Base-by-base conservation (phyloP, 2,797 vertebrate genomes). In the Tokudaia tokunoshimensis region DNA sequence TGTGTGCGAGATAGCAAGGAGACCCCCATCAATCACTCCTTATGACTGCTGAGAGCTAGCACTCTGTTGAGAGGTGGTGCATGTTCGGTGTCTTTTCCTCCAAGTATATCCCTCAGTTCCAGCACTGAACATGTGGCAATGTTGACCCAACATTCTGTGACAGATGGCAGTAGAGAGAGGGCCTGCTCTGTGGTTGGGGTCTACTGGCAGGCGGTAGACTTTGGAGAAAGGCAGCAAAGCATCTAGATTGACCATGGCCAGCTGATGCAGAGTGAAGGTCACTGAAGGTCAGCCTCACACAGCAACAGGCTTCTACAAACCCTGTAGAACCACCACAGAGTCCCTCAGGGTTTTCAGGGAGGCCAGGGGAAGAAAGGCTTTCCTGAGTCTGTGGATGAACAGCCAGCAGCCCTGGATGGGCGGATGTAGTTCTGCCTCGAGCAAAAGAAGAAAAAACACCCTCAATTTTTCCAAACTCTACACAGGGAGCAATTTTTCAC, bases 241-340 rank as follows among this genome's bases (percentile, higher is more conserved):
- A 98, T 98, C 98, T 99, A 8, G 99, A 98, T 96, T 98, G 94
- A 99, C 98, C 96, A 97, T 98, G 95, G 97, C 97, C 41, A 97
- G 98, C 65, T 98, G 98, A 85, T 99, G 98, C 86, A 99, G 98
- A 90, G 98, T 98, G 20, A 99, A 98, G 82, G 98, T 29, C 86
- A 89, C 98, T 98, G 24, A 99, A 98, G 79, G 97, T 29, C 86
- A 99, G 97, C 96, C 98, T 98, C 98, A 99, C 91, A 98, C 74
- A 94, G 76, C 8, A 98, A 98, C 47, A 99, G 95, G 0, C 76
- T 97, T n/a, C 63, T 4, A 59, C 97, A 98, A 95, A 99, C 98
- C 89, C 83, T 98, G 41, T 99, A 99, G 0, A 98, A 98, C 75
- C 98, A 97, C 0, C 98, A 98, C 67, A 99, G 98, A 98, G 0